Evolutionary conservation across 2,797 vertebrate species (phyloP), one percentile per base, ranked within the genome.

Genomic region (Rhabdomys pumilio): DNA sequence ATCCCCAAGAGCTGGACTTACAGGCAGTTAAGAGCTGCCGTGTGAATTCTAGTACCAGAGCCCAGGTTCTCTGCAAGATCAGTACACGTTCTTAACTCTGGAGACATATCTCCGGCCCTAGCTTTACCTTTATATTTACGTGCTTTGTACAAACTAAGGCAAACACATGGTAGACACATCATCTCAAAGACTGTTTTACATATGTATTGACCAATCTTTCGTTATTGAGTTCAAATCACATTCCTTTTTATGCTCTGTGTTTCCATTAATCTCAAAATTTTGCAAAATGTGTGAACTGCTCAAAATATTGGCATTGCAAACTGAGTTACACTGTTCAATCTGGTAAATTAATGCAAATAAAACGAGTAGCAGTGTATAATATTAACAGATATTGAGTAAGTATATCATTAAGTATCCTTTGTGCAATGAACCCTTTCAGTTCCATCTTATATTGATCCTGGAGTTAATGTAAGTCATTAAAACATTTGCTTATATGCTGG

Each of bases 401-500:
- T 50, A 44, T 57, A 6, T 93, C 92, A 63, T 67, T 61, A 77
- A 15, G 65, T 73, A 79, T 83, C 53, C 22, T 94, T 55, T 94
- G n/a, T 75, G 29, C 53, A 69, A 34, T n/a, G 55, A 82, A 95
- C 41, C 4, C 19, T 29, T 85, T 94, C 0, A 63, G 11, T 55
- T 86, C 9, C 41, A 55, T 20, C 11, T 59, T 59, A 13, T 83
- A 55, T 61, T 87, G 9, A 79, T 89, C 76, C 10, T 76, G 61
- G 55, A 41, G 26, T 94, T 79, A 92, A 13, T 94, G 88, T 61
- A 13, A 90, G 88, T 89, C 22, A 91, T 72, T 82, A 47, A 91
- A 91, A 86, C 38, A 86, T 79, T 41, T 80, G 14, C 34, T 92
- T 76, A 53, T 86, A 67, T 91, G 14, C 14, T 83, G 12, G 8